Evolutionary conservation across 2,888 invertebrate species (phyloP), one percentile per base, ranked within the genome.

Genomic region (Leistus spinibarbis): DNA sequence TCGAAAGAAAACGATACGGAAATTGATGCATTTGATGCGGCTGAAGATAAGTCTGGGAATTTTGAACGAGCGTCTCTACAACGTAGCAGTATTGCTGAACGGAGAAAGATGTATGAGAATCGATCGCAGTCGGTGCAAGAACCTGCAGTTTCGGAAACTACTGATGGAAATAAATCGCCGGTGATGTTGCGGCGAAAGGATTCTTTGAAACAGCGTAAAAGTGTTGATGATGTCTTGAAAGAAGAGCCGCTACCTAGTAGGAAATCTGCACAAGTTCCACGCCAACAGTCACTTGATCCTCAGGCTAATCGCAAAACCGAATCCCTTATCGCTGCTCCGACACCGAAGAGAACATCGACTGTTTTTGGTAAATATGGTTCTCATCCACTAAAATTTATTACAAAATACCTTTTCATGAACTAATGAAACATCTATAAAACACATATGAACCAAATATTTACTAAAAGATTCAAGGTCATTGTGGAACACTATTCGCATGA

Each of bases 341-440:
- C 92, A 0, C 93, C 94, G 0, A 95, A 95, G 81, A 88, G 95
- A 79, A 95, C 94, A 0, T 95, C 95, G 0, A 95, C 95, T 10
- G 95, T 95, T 0, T 95, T 95, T 82, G 95, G 94, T 91, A 83
- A 86, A 40, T 40, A 40, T 40, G 4, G 13, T 13, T 13, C 13
- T 40, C 40, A 40, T 53, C 56, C 63, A 76, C 23, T 20, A 71
- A 24, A 63, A 53, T 0, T 54, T 10, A 57, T 74, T n/a, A n/a
- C n/a, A n/a, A n/a, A n/a, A n/a, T n/a, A n/a, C n/a, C n/a, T n/a
- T n/a, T n/a, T n/a, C n/a, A n/a, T n/a, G n/a, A n/a, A n/a, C n/a
- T n/a, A n/a, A n/a, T n/a, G n/a, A n/a, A n/a, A n/a, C n/a, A n/a
- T n/a, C 5, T 40, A 40, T 40, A 40, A 40, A 5, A 40, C 40